phyloP scores from a whole-genome alignment of 2,888 invertebrate genomes.

The Stenodera caucasica region DNA sequence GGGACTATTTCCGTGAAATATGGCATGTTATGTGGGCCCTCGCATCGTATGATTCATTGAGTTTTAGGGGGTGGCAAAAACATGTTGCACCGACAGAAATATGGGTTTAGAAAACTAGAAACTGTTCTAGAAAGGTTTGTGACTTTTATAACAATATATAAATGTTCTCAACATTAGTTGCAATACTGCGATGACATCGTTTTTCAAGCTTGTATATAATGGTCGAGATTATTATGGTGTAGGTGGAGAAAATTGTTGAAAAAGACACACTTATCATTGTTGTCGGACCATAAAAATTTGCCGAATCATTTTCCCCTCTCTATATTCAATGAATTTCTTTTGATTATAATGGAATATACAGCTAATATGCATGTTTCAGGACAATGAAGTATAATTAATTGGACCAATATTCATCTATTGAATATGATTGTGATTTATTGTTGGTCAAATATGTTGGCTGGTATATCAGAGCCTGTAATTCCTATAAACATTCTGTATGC shows the following conservation, averaged over 20 bases:
- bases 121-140: slow-evolving; percentile 50
- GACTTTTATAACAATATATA: slow-evolving; percentile 53
- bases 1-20: slow-evolving; percentile 32
- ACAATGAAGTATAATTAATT: slow-evolving; percentile 18
- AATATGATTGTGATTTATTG: slow-evolving; percentile 26
- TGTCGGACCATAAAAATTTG: not conserved
- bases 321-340: no score
- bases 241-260: not conserved
- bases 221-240: not conserved
- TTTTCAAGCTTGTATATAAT: slow-evolving; percentile 15
- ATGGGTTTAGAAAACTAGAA: slow-evolving; percentile 44
- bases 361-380: no score
- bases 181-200: slow-evolving; percentile 17
- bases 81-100: slow-evolving; percentile 55
- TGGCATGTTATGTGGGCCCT: slow-evolving; percentile 29
- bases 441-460: slow-evolving; percentile 23
- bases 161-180: slow-evolving; percentile 38
- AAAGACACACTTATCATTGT: not conserved
- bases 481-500: slow-evolving; percentile 4
- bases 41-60: slow-evolving; percentile 47
- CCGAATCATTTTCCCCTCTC: no score
- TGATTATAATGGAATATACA: no score
- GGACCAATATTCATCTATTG: slow-evolving; percentile 10
- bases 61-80: slow-evolving; percentile 48
- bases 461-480: slow-evolving; percentile 1